These are phyloP conservation scores for Pomacea maculata DNA, from an alignment of 1,140 invertebrate genomes.

Conservation along the genomic window DNA sequence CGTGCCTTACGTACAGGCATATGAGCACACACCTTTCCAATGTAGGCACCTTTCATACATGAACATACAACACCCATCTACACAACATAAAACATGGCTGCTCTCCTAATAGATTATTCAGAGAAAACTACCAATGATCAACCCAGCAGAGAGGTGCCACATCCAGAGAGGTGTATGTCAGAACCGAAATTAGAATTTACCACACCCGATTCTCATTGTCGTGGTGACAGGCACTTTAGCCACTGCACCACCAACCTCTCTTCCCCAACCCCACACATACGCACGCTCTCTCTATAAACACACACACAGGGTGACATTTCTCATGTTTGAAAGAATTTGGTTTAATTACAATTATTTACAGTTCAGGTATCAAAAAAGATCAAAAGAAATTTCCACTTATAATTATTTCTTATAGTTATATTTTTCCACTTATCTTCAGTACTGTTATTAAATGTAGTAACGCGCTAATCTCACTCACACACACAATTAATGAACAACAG, in stretches of 20 bases:
- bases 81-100: too few relatives aligned
- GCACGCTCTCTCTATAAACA: background rate
- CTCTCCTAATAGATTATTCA: too few relatives aligned
- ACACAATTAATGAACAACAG: slow-evolving; percentile 44
- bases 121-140: too few relatives aligned
- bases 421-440: background rate
- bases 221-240: background rate
- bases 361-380: background rate
- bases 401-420: background rate
- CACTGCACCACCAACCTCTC: background rate
- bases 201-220: background rate
- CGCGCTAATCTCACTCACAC: background rate
- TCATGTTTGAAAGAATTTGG: background rate
- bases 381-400: background rate
- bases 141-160: too few relatives aligned
- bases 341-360: background rate
- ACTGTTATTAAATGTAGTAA: background rate
- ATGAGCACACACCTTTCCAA: too few relatives aligned
- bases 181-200: too few relatives aligned
- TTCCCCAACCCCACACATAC: background rate
- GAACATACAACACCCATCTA: too few relatives aligned
- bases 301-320: background rate
- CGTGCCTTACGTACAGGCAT: too few relatives aligned
- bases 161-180: too few relatives aligned
- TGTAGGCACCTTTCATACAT: too few relatives aligned